Evolutionary conservation across 2,888 invertebrate genomes (phyloP), one percentile per base, ranked within the genome.

Genomic region (Cheilosia grossa): DNA sequence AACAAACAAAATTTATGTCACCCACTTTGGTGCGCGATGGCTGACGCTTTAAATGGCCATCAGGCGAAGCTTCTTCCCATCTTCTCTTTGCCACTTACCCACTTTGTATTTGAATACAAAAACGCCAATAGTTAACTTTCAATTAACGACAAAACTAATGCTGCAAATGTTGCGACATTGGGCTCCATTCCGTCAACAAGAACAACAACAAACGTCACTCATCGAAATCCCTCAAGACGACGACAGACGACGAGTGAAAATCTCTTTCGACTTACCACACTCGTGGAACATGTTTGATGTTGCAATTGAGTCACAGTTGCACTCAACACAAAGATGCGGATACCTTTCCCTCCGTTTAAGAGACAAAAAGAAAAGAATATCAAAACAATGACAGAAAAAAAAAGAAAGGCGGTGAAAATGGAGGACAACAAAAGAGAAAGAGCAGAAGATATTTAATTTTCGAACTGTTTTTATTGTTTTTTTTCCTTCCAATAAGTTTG

Each of bases 351-450:
- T 9, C 61, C 13, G 17, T 27, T 42, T 24, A 27, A 2, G n/a
- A 44, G 9, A 10, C 24, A 27, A 24, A 2, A 27, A 42, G 27
- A 42, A 21, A 21, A 21, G 2, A 21, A 24, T 13, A 37, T 5
- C 24, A 24, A 33, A 47, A 15, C 27, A 40, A 47, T 24, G 10
- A 9, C 37, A 37, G 37, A 24, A 44, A 19, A 54, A 51, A 63
- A 49, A 81, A 75, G 61, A 80, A 82, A 63, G 59, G 58, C 21
- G 67, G 73, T 83, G 69, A 83, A 83, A 79, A 83, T 64, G 44
- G 27, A 44, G 40, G n/a, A 49, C 61, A 42, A 56, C 53, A 67
- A 73, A 77, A 77, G 66, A 77, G 72, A 82, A 82, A 82, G 77
- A 77, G 70, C 40, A 44, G 53, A 61, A 51, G 58, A 61, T 77